Conservation (phyloP, 2,888 invertebrate species). For the Ormyrus nitidulus region DNA sequence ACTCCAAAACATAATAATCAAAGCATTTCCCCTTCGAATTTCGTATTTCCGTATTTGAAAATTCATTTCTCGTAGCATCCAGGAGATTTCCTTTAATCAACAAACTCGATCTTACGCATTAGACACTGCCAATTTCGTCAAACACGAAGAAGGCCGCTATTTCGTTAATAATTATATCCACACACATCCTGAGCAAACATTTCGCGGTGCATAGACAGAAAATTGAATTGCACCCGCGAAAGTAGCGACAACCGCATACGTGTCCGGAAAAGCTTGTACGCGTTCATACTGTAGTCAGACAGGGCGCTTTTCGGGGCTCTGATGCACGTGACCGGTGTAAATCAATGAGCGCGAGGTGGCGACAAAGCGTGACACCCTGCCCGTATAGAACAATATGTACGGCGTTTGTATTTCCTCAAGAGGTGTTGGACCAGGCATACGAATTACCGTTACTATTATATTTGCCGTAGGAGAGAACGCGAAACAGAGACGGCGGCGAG, state of each 20-base stretch:
- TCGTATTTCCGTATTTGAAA: too few species aligned
- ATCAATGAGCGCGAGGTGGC: constrained; percentile 45
- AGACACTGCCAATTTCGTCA: too few species aligned
- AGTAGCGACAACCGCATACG: constrained; percentile 37
- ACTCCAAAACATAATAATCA: too few species aligned
- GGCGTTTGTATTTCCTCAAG: constrained; percentile 27
- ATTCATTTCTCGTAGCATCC: too few species aligned
- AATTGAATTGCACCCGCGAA: constrained; percentile 48
- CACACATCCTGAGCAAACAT: not conserved
- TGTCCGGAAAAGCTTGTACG: not conserved
- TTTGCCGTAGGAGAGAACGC: not conserved
- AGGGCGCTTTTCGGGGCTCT: constrained; percentile 2
- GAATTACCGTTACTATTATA: constrained; percentile 38
- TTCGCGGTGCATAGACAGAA: not conserved
- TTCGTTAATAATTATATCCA: too few species aligned
- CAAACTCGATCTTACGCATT: too few species aligned
- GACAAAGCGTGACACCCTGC: constrained; percentile 31
- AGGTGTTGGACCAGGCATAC: constrained; percentile 40
- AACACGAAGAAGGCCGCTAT: too few species aligned
- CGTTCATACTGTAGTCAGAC: not conserved
- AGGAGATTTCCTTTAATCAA: too few species aligned
- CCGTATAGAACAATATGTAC: constrained; percentile 40
- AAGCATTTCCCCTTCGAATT: too few species aligned
- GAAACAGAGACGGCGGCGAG: not conserved
- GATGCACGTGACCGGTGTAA: constrained; percentile 53